Percentiles rank a stretch among this genome's conserved stretches.
These are phyloP conservation scores for Schlechtendalia chinensis DNA, from an alignment of 1,140 invertebrate genomes.

Conservation along the genomic window DNA sequence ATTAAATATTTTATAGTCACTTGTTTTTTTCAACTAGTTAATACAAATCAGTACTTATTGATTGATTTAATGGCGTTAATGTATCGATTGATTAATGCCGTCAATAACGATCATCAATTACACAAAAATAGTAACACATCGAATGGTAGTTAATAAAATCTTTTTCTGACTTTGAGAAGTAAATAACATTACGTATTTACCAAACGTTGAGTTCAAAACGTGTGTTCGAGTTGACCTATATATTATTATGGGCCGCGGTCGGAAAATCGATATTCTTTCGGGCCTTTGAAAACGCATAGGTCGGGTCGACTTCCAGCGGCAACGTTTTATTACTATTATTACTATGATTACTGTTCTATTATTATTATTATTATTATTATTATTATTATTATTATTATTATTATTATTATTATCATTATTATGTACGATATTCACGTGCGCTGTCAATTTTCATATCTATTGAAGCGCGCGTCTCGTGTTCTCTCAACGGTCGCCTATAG, in stretches of 20 bases:
- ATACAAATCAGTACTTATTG: neutral
- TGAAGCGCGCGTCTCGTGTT: neutral
- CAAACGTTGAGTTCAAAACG: neutral
- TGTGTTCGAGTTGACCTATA: constrained; percentile 27
- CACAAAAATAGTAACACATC: no score
- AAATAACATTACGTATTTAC: neutral
- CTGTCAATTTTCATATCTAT: neutral
- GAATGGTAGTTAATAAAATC: no score
- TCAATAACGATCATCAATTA: no score
- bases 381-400: neutral
- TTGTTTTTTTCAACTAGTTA: neutral
- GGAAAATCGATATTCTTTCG: constrained; percentile 26
- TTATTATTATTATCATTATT: no score
- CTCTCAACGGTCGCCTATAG: neutral
- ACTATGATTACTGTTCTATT: no score
- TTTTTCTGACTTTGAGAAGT: no score
- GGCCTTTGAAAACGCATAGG: constrained; percentile 4
- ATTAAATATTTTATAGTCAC: neutral
- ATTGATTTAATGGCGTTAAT: no score
- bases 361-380: no score
- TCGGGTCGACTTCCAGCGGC: neutral
- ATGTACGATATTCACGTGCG: neutral
- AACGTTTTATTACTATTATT: neutral
- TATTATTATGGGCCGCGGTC: constrained; percentile 22
- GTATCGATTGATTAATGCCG: neutral